Base-by-base conservation (phyloP, 2,888 invertebrate species). In the Nomada lathburiana region DNA sequence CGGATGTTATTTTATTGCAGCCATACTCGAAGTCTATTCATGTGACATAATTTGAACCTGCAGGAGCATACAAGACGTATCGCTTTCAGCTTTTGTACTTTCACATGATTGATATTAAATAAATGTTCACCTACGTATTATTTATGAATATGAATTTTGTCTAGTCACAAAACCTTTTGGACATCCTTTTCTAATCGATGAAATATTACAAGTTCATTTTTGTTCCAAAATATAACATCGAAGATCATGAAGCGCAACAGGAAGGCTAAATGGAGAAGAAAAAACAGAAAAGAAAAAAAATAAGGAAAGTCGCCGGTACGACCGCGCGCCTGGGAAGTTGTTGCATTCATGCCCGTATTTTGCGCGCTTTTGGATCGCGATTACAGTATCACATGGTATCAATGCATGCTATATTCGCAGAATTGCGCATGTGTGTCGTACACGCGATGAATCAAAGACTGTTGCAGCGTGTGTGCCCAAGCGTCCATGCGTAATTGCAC, bases 1-100 rank as follows among this genome's bases (percentile, higher is more conserved):
- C 80, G 84, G 85, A 86, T 82, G 85, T 85, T 84, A 81, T 84
- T 86, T 89, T 76, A 88, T 88, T 86, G 71, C 75, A 69, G 76
- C 70, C 70, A 65, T 71, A 59, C 83, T 83, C 75, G 78, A 78
- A 83, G 68, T 78, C 26, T 59, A 64, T 68, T 77, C 42, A 70
- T 68, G 63, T 26, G 63, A 65, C 7, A 52, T 47, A 62, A 86
- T 65, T 47, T 29, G 52, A 71, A 23, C 20, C 20, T 13, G 42
- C 29, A 57, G 29, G 29, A 55, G 13, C 23, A 71, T 62, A 70
- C 5, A n/a, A 18, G 44, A 68, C 18, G 16, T 55, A 18, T 20
- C 18, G 26, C 18, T 53, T 11, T 7, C 20, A 65, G 16, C 13
- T 57, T 42, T 13, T 20, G 0, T 16, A 57, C 9, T 5, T 44